Evolutionary conservation across 2,797 vertebrate genomes (phyloP), one percentile per base, ranked within the genome.

Genomic region (Myoxocephalus aenaeus): DNA sequence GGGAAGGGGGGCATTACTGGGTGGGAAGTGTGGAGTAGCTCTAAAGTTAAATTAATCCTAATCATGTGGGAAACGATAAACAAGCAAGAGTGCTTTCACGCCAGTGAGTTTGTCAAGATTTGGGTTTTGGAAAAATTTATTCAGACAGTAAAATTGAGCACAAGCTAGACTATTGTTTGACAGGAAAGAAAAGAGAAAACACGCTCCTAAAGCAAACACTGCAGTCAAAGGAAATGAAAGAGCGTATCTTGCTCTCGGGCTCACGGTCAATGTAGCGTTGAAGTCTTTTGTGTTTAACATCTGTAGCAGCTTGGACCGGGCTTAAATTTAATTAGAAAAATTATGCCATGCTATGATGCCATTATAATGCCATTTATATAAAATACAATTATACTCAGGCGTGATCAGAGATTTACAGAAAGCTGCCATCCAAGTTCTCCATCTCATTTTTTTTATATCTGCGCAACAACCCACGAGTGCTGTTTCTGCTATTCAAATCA

Each of bases 401-500:
- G 1, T 56, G 18, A 48, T 46, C 38, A 25, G 51, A 18, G n/a
- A 14, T 50, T 53, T 17, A 44, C 13, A 73, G 13, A 68, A 65
- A 18, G 18, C 11, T 65, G 3, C 7, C 25, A 12, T 38, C 48
- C 3, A 65, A 27, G 70, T 44, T 73, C 11, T 40, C 27, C 12
- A 56, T 65, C 11, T 67, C 54, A 4, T 53, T 75, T 73, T 76
- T 63, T 79, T 57, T 2, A 62, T 46, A 57, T 77, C 4, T 38
- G 46, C 1, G 17, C 53, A 63, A 61, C 46, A 63, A 29, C 38
- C 10, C 51, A 27, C 0, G 4, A 20, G 29, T 42, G 38, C 18
- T 22, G 56, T 70, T 90, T 86, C 74, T 85, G 68, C 80, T 84
- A 86, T 85, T 89, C 32, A 76, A n/a, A 75, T 32, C 13, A 29